Evolutionary conservation across 2,113 vertebrate genomes (phyloP), one percentile per base, ranked within the genome.

Genomic region (Rhegmatorhina hoffmannsi): DNA sequence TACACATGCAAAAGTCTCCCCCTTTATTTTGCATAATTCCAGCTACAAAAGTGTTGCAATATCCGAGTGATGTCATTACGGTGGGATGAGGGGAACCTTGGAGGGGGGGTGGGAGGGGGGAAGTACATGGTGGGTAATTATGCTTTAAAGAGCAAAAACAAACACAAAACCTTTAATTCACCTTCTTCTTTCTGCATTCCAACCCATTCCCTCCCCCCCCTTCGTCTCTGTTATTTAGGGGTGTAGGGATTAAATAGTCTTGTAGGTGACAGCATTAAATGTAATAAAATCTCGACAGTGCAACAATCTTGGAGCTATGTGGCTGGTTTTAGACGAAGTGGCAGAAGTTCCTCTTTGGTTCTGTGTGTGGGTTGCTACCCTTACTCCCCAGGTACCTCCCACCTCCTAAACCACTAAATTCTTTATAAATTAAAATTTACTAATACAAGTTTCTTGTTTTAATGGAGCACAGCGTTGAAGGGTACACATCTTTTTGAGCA

Each of bases 381-480:
- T 92, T 96, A 97, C 82, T 97, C 94, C 97, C 95, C 62, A 95
- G 92, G 92, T 96, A 95, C 84, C 76, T 97, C 82, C 92, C 95
- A 95, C 96, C 96, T 83, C 78, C 86, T 94, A 96, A 97, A 97
- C 91, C 92, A 91, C 85, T 69, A 47, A 79, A 93, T 97, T 96
- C 84, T 97, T 97, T 92, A 68, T 95, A 93, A 94, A 95, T 96
- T 95, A 90, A 89, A 96, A 84, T 85, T 94, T 7, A 86, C 74
- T 68, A 47, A 44, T 87, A 44, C 55, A 47, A 31, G 24, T 86
- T 95, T 96, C 70, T 93, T 78, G 58, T 94, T 96, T 93, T 87
- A 92, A 95, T 95, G 78, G 66, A 95, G 80, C 31, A 20, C 17
- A 38, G 59, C 36, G 23, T 59, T 70, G 69, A 95, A 75, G 55